Conservation (phyloP, 2,113 vertebrate genomes). For the Sinocyclocheilus anophthalmus region DNA sequence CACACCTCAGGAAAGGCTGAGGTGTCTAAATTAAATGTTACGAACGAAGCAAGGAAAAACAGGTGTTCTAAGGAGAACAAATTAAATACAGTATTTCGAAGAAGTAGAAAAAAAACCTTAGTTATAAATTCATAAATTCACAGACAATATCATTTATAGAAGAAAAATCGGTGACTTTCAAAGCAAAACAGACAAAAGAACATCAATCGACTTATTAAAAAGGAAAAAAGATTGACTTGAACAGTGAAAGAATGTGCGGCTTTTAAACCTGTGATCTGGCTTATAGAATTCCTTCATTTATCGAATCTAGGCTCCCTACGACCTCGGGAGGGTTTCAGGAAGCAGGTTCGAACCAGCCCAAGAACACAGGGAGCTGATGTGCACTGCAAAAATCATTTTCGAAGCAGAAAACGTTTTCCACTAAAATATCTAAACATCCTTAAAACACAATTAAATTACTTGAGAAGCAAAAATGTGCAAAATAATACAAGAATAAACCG, state of each 20-base stretch:
- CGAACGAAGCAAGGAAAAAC: conserved; percentile 52
- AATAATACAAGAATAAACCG: too few relatives aligned
- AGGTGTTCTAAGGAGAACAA: conserved; percentile 50
- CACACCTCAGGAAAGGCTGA: conserved; percentile 82
- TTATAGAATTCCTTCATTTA: conserved; percentile 50
- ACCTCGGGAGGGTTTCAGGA: conserved; percentile 5
- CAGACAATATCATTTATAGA: conserved; percentile 57
- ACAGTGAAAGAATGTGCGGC: conserved; percentile 43
- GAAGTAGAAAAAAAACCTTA: conserved; percentile 43
- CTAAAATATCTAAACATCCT: neutral
- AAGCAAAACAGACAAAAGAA: conserved; percentile 32
- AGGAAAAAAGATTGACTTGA: conserved; percentile 34
- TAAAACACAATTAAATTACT: neutral
- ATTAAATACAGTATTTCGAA: conserved; percentile 53
- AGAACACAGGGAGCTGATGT: conserved; percentile 13
- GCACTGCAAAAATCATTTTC: neutral
- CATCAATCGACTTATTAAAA: conserved; percentile 59
- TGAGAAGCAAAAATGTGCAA: neutral
- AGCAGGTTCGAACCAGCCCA: conserved; percentile 11
- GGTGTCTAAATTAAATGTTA: conserved; percentile 71
- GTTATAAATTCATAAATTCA: conserved; percentile 60
- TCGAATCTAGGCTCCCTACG: conserved; percentile 11
- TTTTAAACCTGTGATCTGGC: conserved; percentile 37
- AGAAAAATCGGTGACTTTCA: conserved; percentile 23
- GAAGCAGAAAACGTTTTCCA: neutral